Evolutionary conservation across 2,888 invertebrate species (phyloP).

Genomic region (Seira sanloemensis): DNA sequence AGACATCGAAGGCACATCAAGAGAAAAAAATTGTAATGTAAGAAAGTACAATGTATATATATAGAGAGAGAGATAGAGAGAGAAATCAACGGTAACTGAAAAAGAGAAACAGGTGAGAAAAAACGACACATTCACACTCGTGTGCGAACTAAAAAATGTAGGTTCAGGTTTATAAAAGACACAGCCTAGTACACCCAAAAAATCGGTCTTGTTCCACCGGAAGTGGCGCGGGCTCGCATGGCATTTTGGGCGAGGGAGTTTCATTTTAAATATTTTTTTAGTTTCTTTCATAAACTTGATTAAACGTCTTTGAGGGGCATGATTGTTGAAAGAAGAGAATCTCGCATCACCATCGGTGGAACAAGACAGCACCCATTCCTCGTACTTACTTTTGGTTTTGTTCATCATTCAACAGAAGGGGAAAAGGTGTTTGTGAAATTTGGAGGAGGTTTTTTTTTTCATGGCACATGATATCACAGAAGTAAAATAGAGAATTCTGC

Average conservation of each 20-base stretch:
- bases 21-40: slow-evolving; percentile 50
- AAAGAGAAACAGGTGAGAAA: slow-evolving; percentile 70
- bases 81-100: too few species aligned
- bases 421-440: not conserved
- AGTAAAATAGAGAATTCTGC: too few species aligned
- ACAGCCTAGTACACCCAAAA: slow-evolving; percentile 55
- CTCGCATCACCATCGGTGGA: too few species aligned
- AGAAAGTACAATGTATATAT: slow-evolving; percentile 28
- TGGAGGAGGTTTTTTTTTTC: too few species aligned
- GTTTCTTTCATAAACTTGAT: too few species aligned
- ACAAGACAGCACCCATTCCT: slow-evolving; percentile 57
- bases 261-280: too few species aligned
- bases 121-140: slow-evolving; percentile 70
- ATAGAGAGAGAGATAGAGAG: slow-evolving; percentile 33
- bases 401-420: not conserved
- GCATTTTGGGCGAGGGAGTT: too few species aligned
- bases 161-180: too few species aligned
- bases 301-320: too few species aligned
- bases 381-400: slow-evolving; percentile 12
- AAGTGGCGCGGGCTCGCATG: too few species aligned
- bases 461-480: too few species aligned
- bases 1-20: slow-evolving; percentile 74
- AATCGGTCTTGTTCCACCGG: slow-evolving; percentile 37
- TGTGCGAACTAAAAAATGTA: slow-evolving; percentile 48
- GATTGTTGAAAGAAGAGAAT: too few species aligned